Evolutionary conservation across 2,113 vertebrate genomes (phyloP), one percentile per base, ranked within the genome.

Genomic region (Gymnorhina tibicen): DNA sequence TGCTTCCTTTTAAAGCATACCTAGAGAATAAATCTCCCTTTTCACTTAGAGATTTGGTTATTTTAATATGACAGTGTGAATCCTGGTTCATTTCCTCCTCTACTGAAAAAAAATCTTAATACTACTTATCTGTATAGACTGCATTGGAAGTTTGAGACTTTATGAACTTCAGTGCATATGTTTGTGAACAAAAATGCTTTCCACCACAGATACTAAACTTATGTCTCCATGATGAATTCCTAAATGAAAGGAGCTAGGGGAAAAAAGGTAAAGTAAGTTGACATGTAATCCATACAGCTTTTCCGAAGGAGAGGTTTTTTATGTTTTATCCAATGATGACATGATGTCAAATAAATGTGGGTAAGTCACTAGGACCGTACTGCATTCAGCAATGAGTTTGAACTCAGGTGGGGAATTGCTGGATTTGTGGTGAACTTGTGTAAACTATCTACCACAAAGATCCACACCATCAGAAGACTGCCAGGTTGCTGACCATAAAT

Each of bases 11-110:
- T 35, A 80, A 72, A 90, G 59, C 44, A 30, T 41, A 90, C 35
- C 50, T 90, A 30, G 32, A 80, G 76, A 53, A 84, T 86, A 94
- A 92, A 86, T 85, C 47, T 74, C 46, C 23, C 23, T 92, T 93
- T 94, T 80, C 55, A 77, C 67, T 93, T 35, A 74, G 63, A 93
- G 52, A 93, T 96, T 87, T 85, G 47, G 9, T 67, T 89, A 82
- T 90, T 94, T 94, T 86, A 94, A 88, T 62, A 62, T 59, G 79
- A 77, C 72, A 66, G 28, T 58, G 28, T 46, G 59, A 90, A 84
- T 19, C 19, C 42, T 66, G 28, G 35, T 60, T 91, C 8, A 72
- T 46, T 89, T 93, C n/a, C 8, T 64, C 32, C 28, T 81, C 41
- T 72, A 32, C 26, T 55, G 52, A 37, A 69, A 53, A 59, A 75